Evolutionary conservation across 2,797 vertebrate species (phyloP), one percentile per base, ranked within the genome.

Genomic region (Myotis vivesi): DNA sequence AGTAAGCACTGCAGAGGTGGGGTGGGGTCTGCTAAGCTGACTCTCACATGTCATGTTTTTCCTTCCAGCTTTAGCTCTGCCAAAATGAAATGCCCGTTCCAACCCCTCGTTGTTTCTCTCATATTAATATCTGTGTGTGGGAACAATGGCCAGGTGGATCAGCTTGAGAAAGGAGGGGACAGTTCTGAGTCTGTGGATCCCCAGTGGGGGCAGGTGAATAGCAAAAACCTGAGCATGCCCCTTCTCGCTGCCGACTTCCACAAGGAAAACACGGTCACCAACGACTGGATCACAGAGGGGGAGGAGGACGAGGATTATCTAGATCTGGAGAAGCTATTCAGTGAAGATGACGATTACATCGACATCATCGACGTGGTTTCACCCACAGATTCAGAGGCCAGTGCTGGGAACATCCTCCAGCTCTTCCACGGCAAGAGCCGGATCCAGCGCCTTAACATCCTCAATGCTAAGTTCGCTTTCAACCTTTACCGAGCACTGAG

Each of bases 221-320:
- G 81, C 1, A 23, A 75, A 72, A 97, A 88, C n/a, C 6, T 59
- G 76, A 98, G 77, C 90, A 98, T 84, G 97, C 94, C 97, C 55
- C 81, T 98, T 38, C 96, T 99, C 69, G 98, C 99, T 0, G 95
- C 98, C 0, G 99, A 99, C 77, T 99, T 99, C 97, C 99, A 99
- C 97, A 99, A 98, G 94, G 99, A 99, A 97, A 99, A 99, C 96
- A 99, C 99, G 0, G 98, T 99, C 95, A 99, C 99, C 15, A 99
- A 99, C 0, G 99, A 99, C 85, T 98, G 99, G 17, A 96, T 99
- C 46, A 92, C 98, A 41, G 99, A 99, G 36, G 99, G 98, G 20
- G 99, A 99, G 72, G 99, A 99, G 22, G 99, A 99, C 0, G 99
- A 99, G 0, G 99, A 99, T 95, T 99, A 99, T 8, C 96, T 99